Conservation (phyloP, 2,797 vertebrate genomes). For the Arrhamphus sclerolepis region DNA sequence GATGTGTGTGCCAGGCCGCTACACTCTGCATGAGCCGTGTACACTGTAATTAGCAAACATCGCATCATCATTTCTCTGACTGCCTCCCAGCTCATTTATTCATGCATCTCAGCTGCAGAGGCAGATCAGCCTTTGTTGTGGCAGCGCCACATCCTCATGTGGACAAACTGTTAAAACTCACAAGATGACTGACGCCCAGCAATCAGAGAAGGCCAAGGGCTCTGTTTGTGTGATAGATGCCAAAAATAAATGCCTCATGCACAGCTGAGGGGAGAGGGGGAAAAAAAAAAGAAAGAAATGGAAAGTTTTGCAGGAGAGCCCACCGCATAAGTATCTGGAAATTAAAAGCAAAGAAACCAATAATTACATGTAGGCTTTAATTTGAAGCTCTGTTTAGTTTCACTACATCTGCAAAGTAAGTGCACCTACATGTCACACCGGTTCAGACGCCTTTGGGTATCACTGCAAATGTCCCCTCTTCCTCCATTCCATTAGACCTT, state of each 20-base stretch:
- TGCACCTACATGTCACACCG: slow-evolving; percentile 11
- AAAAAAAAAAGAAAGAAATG: slow-evolving; percentile 47
- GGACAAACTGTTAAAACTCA: slow-evolving; percentile 32
- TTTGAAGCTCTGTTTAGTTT: slow-evolving; percentile 48
- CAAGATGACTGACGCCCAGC: slow-evolving; percentile 60
- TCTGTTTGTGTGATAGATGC: slow-evolving; percentile 13
- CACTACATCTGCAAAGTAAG: slow-evolving; percentile 4
- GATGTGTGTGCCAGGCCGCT: slow-evolving; percentile 28
- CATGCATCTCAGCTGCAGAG: slow-evolving; percentile 35
- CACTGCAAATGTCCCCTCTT: slow-evolving; percentile 13
- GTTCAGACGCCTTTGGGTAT: slow-evolving; percentile 17
- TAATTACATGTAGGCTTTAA: slow-evolving; percentile 62
- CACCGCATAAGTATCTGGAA: slow-evolving; percentile 44
- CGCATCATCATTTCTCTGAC: slow-evolving; percentile 40
- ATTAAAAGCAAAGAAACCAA: slow-evolving; percentile 45
- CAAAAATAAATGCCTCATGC: slow-evolving; percentile 53
- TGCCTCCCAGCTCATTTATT: slow-evolving; percentile 37
- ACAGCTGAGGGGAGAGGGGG: slow-evolving; percentile 32
- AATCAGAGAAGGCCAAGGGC: slow-evolving; percentile 49
- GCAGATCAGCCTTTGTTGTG: slow-evolving; percentile 54
- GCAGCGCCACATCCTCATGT: slow-evolving; percentile 21
- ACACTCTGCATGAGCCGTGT: slow-evolving; percentile 2
- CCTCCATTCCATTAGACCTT: too few relatives aligned
- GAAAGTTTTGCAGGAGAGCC: slow-evolving; percentile 39
- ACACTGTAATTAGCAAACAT: slow-evolving; percentile 57